Evolutionary conservation across 2,113 vertebrate species (phyloP), one percentile per base, ranked within the genome.

Genomic region (Gila orcuttii): DNA sequence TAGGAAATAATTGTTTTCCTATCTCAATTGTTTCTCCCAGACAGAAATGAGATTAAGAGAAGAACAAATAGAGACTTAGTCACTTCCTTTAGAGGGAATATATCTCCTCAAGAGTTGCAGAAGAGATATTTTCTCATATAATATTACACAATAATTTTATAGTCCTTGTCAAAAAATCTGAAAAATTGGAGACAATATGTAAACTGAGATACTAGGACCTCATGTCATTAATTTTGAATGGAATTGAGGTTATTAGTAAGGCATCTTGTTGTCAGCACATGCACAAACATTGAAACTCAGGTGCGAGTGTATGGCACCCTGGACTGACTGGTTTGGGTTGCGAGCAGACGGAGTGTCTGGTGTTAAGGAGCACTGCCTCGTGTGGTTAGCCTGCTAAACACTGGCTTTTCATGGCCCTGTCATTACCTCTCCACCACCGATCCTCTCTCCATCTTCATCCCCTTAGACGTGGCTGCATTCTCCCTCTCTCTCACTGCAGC

Each of bases 361-460:
- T 83, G 79, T 82, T 57, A 25, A 85, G 82, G 28, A 84, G 78
- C 21, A 25, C 82, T 77, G 88, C 69, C 91, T 92, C 87, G 87
- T 92, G 93, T 76, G 93, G 94, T 90, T 84, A 84, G 89, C 90
- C 89, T 75, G 87, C 91, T 93, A 94, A 94, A 94, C 94, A 93
- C 91, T 91, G 93, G 91, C 92, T 93, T 85, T 83, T 90, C 83
- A 83, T 86, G 82, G 92, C 93, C 93, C 96, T 97, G 95, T 96
- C 96, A 97, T 97, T 96, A 96, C 94, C 91, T 93, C 94, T 95
- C 93, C 94, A 95, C 96, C 93, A 96, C 95, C 93, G 93, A 13
- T 33, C 55, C 68, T 76, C 79, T 62, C 47, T 17, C 47, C 69
- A 39, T 33, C 82, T 60, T 71, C 33, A 36, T 71, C 83, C n/a